Evolutionary conservation across 2,797 vertebrate species (phyloP).

Genomic region (Neosilurus mollespiculum): DNA sequence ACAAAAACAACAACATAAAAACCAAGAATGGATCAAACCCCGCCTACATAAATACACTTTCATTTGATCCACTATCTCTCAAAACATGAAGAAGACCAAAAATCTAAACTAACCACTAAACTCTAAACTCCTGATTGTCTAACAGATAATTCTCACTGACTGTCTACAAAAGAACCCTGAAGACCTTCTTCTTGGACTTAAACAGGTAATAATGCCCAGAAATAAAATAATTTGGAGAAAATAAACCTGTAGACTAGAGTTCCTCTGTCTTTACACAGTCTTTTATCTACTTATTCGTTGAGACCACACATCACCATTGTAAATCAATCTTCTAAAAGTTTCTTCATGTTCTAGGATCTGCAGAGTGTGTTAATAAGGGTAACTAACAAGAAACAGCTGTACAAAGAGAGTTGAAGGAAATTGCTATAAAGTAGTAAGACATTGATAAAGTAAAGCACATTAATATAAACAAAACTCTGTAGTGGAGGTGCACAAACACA

Average conservation of each 20-base stretch:
- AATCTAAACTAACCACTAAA: not conserved
- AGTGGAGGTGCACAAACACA: slow-evolving; percentile 4
- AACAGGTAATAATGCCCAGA: not conserved
- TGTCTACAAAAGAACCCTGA: not conserved
- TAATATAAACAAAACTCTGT: not conserved
- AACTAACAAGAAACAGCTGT: not conserved
- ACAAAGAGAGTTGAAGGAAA: not conserved
- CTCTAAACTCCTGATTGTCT: not conserved
- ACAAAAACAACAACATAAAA: not conserved
- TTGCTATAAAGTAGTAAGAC: not conserved
- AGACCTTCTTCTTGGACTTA: not conserved
- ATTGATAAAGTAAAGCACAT: not conserved
- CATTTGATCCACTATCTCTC: not conserved
- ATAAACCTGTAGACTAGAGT: too few relatives aligned
- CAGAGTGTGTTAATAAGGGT: not conserved
- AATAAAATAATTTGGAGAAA: too few relatives aligned
- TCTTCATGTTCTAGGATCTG: not conserved
- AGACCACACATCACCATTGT: not conserved
- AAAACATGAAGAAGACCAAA: not conserved
- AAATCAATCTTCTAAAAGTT: not conserved
- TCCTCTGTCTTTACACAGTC: too few relatives aligned
- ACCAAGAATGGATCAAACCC: too few relatives aligned
- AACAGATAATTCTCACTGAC: not conserved
- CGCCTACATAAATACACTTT: too few relatives aligned
- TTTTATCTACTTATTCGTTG: not conserved